Conservation (phyloP, 2,888 invertebrate genomes). For the Lapara coniferarum region DNA sequence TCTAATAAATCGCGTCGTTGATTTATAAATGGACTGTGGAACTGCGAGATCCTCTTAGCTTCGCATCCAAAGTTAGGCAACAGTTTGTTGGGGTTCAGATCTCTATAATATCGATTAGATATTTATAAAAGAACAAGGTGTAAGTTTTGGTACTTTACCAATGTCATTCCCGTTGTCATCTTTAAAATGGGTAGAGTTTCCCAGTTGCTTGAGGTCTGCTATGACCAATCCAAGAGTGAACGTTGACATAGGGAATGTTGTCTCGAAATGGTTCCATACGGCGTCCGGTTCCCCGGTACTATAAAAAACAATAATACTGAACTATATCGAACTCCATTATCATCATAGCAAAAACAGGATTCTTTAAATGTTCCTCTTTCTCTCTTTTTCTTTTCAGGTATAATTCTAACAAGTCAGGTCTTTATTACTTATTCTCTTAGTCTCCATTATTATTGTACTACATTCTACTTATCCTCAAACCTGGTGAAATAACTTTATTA, state of each 20-base stretch:
- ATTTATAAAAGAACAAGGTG: neutral
- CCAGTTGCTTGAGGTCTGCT: slow-evolving; percentile 83
- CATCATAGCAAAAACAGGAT: no score
- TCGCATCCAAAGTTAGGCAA: no score
- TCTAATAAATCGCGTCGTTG: neutral
- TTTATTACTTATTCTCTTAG: no score
- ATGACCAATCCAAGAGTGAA: slow-evolving; percentile 89
- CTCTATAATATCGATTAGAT: neutral
- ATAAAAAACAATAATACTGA: slow-evolving; percentile 13
- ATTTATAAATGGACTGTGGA: no score
- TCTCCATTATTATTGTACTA: no score
- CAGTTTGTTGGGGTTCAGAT: neutral
- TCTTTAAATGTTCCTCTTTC: no score
- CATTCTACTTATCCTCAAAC: no score
- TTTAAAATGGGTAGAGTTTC: slow-evolving; percentile 54
- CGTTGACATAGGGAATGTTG: slow-evolving; percentile 90
- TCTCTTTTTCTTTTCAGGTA: no score
- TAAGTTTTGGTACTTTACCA: slow-evolving; percentile 44
- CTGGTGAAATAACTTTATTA: no score
- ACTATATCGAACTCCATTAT: no score
- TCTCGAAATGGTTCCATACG: slow-evolving; percentile 87
- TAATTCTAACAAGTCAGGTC: no score
- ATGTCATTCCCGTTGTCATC: slow-evolving; percentile 63
- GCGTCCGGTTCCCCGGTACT: slow-evolving; percentile 84
- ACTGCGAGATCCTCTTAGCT: no score